These are phyloP conservation scores for Pristionchus fissidentatus DNA, from an alignment of 2,888 invertebrate genomes.

Conservation along the genomic window DNA sequence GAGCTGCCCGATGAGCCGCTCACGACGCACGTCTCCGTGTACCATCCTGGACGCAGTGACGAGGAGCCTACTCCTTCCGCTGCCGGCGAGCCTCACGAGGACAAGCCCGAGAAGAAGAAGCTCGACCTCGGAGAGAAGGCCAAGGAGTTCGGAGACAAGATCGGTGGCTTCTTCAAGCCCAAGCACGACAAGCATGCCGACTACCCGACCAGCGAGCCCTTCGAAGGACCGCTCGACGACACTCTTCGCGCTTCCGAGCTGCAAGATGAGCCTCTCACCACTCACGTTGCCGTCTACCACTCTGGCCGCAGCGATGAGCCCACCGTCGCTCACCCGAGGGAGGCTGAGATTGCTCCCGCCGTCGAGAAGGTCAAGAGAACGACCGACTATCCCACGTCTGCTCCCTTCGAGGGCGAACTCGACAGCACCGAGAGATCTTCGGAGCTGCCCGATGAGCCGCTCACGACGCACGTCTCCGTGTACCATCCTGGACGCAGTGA, in stretches of 20 bases:
- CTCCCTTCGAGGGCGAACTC: neutral
- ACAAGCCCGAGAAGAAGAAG: neutral
- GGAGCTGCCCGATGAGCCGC: neutral
- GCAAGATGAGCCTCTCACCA: neutral
- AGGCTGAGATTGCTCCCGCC: neutral
- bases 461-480: neutral
- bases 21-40: neutral
- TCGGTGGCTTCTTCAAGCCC: neutral
- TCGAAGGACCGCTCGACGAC: neutral
- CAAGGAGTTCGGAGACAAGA: neutral
- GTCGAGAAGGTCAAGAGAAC: neutral
- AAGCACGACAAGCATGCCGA: neutral
- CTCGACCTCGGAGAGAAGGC: neutral
- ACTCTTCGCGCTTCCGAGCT: neutral
- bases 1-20: neutral
- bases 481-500: neutral
- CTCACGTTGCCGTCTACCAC: neutral
- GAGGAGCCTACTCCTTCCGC: neutral
- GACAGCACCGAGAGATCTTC: neutral
- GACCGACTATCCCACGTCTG: neutral
- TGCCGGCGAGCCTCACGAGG: neutral
- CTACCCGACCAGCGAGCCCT: neutral
- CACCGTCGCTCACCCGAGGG: neutral
- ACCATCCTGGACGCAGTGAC: neutral
- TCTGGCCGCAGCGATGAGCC: neutral